Evolutionary conservation across 2,113 vertebrate species (phyloP).

Genomic region (Pseudorectes ferrugineus): DNA sequence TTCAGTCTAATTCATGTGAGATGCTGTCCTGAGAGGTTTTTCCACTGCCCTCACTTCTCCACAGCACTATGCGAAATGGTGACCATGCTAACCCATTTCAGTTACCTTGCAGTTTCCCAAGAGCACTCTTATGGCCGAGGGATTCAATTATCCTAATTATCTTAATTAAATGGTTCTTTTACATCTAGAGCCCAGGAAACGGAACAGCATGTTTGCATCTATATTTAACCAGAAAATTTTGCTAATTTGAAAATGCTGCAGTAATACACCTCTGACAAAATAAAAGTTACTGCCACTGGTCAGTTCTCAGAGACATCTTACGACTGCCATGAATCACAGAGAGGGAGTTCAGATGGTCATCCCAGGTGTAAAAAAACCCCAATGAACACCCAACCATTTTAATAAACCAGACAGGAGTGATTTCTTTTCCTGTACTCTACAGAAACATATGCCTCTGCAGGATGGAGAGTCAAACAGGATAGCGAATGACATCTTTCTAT

Average conservation of each 20-base stretch:
- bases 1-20: not conserved
- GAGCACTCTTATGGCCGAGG: not conserved
- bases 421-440: not conserved
- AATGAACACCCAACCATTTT: not conserved
- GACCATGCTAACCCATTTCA: not conserved
- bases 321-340: not conserved
- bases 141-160: slow-evolving; percentile 1
- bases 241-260: not conserved
- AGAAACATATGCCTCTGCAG: not conserved
- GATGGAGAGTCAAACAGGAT: not conserved
- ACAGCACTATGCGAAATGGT: not conserved
- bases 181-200: not conserved
- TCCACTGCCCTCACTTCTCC: not conserved
- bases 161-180: slow-evolving; percentile 4
- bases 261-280: not conserved
- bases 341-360: not conserved
- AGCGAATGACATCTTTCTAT: not conserved
- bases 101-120: not conserved
- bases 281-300: not conserved
- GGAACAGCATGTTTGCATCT: not conserved
- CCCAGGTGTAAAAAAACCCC: not conserved
- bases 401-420: not conserved
- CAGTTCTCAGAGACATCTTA: not conserved
- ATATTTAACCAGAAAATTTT: not conserved
- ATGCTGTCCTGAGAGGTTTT: not conserved